These are phyloP conservation scores for Phycodurus eques DNA, from an alignment of 2,113 vertebrate genomes.

Conservation along the genomic window DNA sequence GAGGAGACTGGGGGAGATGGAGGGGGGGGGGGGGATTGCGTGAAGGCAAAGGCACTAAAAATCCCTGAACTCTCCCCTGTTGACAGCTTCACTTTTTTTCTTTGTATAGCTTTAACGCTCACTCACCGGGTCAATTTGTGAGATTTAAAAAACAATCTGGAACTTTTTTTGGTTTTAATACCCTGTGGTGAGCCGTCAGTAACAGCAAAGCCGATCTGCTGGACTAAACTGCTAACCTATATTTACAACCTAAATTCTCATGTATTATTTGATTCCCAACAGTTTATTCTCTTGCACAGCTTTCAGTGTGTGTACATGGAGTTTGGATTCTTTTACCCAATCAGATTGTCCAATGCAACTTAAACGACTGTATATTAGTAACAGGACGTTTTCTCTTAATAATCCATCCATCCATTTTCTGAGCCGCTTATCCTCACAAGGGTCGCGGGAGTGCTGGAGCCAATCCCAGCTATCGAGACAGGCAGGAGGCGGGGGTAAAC, in stretches of 20 bases:
- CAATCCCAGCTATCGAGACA: too few species aligned
- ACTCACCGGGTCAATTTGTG: slow-evolving; percentile 8
- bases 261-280: neutral
- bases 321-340: neutral
- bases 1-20: slow-evolving; percentile 16
- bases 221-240: neutral
- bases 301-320: neutral
- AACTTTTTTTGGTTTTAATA: neutral
- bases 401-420: too few species aligned
- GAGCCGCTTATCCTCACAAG: too few species aligned
- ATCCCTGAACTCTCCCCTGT: slow-evolving; percentile 43
- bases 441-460: too few species aligned
- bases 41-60: slow-evolving; percentile 36
- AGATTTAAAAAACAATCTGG: neutral
- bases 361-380: too few species aligned
- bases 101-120: slow-evolving; percentile 52
- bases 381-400: too few species aligned
- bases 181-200: neutral
- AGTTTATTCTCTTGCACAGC: neutral
- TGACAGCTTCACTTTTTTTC: slow-evolving; percentile 50
- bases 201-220: neutral
- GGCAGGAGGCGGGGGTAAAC: too few species aligned
- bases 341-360: neutral
- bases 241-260: neutral
- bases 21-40: neutral